These are phyloP conservation scores for Drosophila robusta DNA, from an alignment of 2,888 invertebrate species.

Conservation along the genomic window DNA sequence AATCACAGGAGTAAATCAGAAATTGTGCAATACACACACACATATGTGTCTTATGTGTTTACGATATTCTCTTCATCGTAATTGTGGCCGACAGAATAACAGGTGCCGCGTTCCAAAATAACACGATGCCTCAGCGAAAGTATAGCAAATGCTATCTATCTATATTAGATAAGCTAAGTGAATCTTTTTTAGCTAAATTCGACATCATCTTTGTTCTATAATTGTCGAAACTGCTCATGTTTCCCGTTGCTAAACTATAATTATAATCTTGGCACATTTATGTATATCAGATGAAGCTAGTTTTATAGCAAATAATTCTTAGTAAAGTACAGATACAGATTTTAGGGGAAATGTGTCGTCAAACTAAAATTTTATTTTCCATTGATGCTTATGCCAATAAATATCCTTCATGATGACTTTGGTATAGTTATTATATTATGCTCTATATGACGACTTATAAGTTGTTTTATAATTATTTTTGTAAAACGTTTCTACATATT, in stretches of 20 bases:
- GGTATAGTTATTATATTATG: no score
- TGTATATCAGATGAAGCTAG: background rate
- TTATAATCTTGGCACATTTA: background rate
- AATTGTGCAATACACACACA: background rate
- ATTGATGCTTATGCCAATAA: no score
- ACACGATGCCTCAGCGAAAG: slow-evolving; percentile 31
- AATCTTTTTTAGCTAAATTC: slow-evolving; percentile 34
- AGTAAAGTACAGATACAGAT: no score
- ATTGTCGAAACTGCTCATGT: slow-evolving; percentile 30
- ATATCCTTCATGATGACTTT: no score
- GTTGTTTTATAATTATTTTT: no score
- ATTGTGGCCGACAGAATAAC: slow-evolving; percentile 18
- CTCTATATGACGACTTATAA: no score
- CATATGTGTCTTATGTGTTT: slow-evolving; percentile 5
- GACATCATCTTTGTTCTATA: slow-evolving; percentile 34
- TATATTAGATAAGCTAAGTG: slow-evolving; percentile 13
- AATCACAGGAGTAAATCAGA: slow-evolving; percentile 22
- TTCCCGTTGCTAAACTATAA: slow-evolving; percentile 7
- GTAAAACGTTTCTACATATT: no score
- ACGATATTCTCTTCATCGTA: slow-evolving; percentile 21
- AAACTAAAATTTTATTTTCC: no score
- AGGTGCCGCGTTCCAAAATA: slow-evolving; percentile 32
- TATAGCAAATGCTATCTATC: slow-evolving; percentile 31
- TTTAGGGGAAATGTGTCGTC: no score
- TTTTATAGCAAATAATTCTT: no score